Conservation (phyloP, 1,140 invertebrate genomes). For the Platorchestia sp. region DNA sequence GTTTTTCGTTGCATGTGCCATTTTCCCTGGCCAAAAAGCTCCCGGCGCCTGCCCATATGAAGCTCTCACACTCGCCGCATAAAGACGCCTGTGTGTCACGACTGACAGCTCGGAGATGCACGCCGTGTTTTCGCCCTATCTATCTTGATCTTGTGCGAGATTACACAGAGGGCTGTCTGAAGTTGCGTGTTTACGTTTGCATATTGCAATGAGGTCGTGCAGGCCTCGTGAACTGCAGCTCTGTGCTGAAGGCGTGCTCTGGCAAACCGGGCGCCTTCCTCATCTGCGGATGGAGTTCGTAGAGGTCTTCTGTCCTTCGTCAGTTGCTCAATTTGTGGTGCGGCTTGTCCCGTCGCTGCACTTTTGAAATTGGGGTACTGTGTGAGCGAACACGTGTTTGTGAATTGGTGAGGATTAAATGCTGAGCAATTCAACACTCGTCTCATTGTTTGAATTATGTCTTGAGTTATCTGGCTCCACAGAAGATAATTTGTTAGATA, state of each 20-base stretch:
- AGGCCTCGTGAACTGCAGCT: neutral
- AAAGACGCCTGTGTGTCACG: constrained; percentile 11
- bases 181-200: constrained; percentile 19
- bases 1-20: neutral
- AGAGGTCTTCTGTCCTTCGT: neutral
- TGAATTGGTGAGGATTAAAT: too few species aligned
- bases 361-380: too few species aligned
- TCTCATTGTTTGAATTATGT: too few species aligned
- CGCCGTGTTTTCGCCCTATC: neutral
- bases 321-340: neutral
- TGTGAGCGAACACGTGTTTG: too few species aligned
- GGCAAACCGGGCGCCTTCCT: neutral
- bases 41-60: neutral
- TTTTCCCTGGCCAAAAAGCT: neutral
- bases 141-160: constrained; percentile 21
- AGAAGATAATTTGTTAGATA: too few species aligned
- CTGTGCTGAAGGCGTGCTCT: neutral
- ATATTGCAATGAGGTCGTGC: constrained; percentile 14
- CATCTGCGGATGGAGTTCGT: neutral
- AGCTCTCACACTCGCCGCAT: neutral
- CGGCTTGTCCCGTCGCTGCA: too few species aligned
- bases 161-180: constrained; percentile 40
- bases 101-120: neutral
- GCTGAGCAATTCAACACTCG: too few species aligned
- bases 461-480: too few species aligned